These are phyloP conservation scores for Shargacucullia verbasci DNA, from an alignment of 2,888 invertebrate species.

Conservation along the genomic window DNA sequence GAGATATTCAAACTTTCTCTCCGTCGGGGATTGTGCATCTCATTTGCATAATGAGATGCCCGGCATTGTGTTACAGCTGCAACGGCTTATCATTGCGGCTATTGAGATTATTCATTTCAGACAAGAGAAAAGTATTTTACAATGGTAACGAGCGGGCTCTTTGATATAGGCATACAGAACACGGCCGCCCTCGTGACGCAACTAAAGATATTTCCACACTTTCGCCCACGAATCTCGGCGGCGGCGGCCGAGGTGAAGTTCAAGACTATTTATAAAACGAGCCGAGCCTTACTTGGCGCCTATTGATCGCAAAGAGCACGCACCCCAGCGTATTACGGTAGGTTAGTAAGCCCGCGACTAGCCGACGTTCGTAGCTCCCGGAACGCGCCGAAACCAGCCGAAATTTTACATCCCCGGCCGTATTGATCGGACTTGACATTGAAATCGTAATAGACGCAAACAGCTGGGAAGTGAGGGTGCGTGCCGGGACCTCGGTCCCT, in stretches of 20 bases:
- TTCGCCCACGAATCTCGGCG: slow-evolving; percentile 77
- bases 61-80: slow-evolving; percentile 73
- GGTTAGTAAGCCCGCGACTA: slow-evolving; percentile 84
- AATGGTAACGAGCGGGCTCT: slow-evolving; percentile 10
- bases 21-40: slow-evolving; percentile 77
- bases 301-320: slow-evolving; percentile 86
- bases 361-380: slow-evolving; percentile 79
- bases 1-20: slow-evolving; percentile 84
- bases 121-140: slow-evolving; percentile 55
- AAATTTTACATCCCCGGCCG: slow-evolving; percentile 86
- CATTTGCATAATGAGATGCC: slow-evolving; percentile 82
- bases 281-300: slow-evolving; percentile 80
- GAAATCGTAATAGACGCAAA: slow-evolving; percentile 87
- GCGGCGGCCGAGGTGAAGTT: slow-evolving; percentile 83
- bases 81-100: slow-evolving; percentile 69
- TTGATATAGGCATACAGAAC: slow-evolving; percentile 45
- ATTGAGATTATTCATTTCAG: slow-evolving; percentile 68
- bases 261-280: slow-evolving; percentile 87
- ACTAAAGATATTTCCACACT: slow-evolving; percentile 73
- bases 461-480: slow-evolving; percentile 85
- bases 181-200: slow-evolving; percentile 64
- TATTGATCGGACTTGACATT: slow-evolving; percentile 89
- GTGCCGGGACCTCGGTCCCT: slow-evolving; percentile 65
- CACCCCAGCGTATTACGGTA: slow-evolving; percentile 86
- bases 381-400: slow-evolving; percentile 84